Evolutionary conservation across 2,797 vertebrate species (phyloP), one percentile per base, ranked within the genome.

Genomic region (Microcaecilia unicolor): DNA sequence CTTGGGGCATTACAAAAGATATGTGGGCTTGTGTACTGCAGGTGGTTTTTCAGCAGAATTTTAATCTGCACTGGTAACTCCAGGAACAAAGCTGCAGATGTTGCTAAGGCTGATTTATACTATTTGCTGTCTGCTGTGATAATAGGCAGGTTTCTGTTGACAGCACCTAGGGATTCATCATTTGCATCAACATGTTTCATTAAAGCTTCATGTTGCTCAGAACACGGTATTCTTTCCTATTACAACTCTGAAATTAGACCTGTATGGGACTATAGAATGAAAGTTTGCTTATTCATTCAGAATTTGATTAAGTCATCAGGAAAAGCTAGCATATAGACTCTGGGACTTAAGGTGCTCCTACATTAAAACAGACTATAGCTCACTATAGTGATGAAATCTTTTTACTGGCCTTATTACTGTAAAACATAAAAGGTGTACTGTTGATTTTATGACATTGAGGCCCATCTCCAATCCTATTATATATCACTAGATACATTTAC

Each of bases 151-250:
- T 34, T 37, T 34, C 25, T 18, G 4, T 22, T 36, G 39, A 13
- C n/a, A 37, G 29, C 35, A 18, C 15, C 13, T 13, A 15, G 24
- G 24, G 39, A 28, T 33, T 38, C 31, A 14, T 26, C 0, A 0
- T 41, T 40, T 15, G 25, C 37, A 42, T 15, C 43, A 20, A 15
- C 20, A 14, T 8, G 20, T 36, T 22, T 18, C 23, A 9, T 29
- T 34, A 3, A 31, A 1, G 18, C 20, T 31, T 21, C 19, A 28
- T 32, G 20, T 17, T 31, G 25, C 20, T 20, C 2, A 5, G 29
- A 28, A 5, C 18, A 6, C 5, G 0, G 0, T 5, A 8, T 10
- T 27, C 21, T 17, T 45, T 37, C n/a, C 18, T 17, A 20, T 10
- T 5, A 13, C 6, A 8, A 5, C 15, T 11, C 29, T 24, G 34